Base-by-base conservation (phyloP, 2,797 vertebrate species). In the Malacoraja senta region DNA sequence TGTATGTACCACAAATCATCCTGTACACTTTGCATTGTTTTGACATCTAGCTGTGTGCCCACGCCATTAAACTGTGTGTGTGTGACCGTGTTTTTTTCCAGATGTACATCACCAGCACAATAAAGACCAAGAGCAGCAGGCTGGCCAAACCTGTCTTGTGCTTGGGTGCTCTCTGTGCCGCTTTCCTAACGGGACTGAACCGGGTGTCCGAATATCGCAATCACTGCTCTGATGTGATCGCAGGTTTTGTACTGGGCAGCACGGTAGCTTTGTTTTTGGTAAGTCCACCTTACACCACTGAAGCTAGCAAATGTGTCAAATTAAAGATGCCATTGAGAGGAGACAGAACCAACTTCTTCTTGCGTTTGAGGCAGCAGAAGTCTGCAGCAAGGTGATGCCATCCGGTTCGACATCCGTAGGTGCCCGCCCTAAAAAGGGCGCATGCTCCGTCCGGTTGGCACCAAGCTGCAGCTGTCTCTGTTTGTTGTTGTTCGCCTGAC, bases 101-200 rank as follows among this genome's bases (percentile, higher is more conserved):
- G 99, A 99, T 99, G 99, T 99, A 99, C 96, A 98, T 99, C 96
- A 99, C 99, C 95, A 99, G 99, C 97, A 99, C 98, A 95, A 99
- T 99, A 96, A 98, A 97, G 96, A 99, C 98, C 0, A 99, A 99
- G 95, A 99, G 98, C 94, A 99, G 99, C 94, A 97, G 99, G 53
- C 96, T 99, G 95, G 98, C 99, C 94, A 99, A 99, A 95, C 99
- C 99, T 0, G 98, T 99, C 93, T 96, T 99, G 93, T 99, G 99
- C 94, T 95, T 99, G 93, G 98, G 98, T 7, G 98, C 98, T 44
- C 97, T 99, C 93, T 99, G 98, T 86, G 97, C 98, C 0, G 98
- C 99, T 0, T 99, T 99, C 96, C 98, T 99, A 92, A 98, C 98
- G 0, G 99, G 99, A 80, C 97, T 99, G 88, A 99, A 99, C 94